Base-by-base conservation (phyloP, 2,113 vertebrate species). In the Gymnogyps californianus region DNA sequence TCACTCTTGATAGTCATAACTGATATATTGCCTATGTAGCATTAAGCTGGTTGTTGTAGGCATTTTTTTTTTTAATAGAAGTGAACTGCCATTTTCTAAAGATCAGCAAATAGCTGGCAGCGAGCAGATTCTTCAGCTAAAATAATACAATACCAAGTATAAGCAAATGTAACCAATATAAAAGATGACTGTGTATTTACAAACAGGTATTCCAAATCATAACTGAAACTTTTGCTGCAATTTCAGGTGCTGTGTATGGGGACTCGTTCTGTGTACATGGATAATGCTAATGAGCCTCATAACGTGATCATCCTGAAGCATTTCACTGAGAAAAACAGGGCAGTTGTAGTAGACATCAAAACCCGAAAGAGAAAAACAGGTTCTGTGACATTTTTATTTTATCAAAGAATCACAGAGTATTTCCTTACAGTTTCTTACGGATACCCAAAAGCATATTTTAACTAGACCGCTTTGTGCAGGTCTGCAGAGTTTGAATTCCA, bases 351-450 rank as follows among this genome's bases (percentile, higher is more conserved):
- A 13, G 99, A 99, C 72, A 98, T 99, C 69, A 99, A 99, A 98
- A 99, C 99, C 16, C 98, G 99, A 62, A 99, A 99, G 96, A 98
- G 99, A 81, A 99, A 99, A 98, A 99, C 99, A 96, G 99, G 99
- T 99, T 69, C 72, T 49, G 76, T 89, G 94, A 20, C 93, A 51
- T 84, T 80, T 67, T 91, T 92, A 47, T 95, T 87, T 87, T 91
- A 89, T 95, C 71, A 83, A 78, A 88, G 65, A 94, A 93, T 92
- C 36, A 10, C 24, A 40, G 32, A 46, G 61, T 82, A 29, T 77
- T 91, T 83, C 66, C 85, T 94, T 89, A 5, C 55, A 74, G 34
- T 69, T 74, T 87, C 13, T 67, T 65, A 26, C 2, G 20, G n/a
- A 19, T 86, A 51, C 15, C 46, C 38, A 47, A 69, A 84, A 44